Evolutionary conservation across 2,113 vertebrate species (phyloP).

Genomic region (Pithys albifrons): DNA sequence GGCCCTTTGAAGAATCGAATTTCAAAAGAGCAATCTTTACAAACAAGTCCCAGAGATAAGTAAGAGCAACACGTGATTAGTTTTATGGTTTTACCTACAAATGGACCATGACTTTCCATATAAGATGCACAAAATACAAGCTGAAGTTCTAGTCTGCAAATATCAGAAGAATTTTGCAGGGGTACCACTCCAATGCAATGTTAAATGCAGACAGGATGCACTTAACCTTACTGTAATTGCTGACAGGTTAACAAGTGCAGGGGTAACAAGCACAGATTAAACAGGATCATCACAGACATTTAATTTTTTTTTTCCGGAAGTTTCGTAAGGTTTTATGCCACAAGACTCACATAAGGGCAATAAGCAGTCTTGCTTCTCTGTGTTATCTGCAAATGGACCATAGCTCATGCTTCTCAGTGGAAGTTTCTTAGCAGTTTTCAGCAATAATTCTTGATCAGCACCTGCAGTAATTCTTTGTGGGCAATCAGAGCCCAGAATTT

Average conservation of each 20-base stretch:
- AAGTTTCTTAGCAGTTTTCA: not conserved
- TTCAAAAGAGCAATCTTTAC: conserved; percentile 39
- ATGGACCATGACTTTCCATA: not conserved
- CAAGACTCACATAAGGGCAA: not conserved
- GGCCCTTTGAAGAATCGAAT: conserved; percentile 59
- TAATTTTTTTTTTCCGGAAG: not conserved
- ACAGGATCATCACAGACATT: not conserved
- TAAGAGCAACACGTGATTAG: not conserved
- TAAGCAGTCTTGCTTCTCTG: rapidly evolving
- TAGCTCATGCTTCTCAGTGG: not conserved
- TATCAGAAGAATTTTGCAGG: not conserved
- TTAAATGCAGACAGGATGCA: not conserved
- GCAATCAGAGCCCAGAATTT: not conserved
- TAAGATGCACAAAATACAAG: not conserved
- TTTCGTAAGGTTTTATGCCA: not conserved
- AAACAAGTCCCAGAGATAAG: not conserved
- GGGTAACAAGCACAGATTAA: not conserved
- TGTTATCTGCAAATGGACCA: not conserved
- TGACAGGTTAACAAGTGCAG: not conserved
- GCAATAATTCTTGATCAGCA: not conserved
- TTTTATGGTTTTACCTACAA: not conserved
- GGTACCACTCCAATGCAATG: not conserved
- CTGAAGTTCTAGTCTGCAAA: not conserved
- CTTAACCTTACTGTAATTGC: not conserved
- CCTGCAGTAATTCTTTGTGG: not conserved